Evolutionary conservation across 2,113 vertebrate species (phyloP).

Genomic region (Catharus fuscescens): DNA sequence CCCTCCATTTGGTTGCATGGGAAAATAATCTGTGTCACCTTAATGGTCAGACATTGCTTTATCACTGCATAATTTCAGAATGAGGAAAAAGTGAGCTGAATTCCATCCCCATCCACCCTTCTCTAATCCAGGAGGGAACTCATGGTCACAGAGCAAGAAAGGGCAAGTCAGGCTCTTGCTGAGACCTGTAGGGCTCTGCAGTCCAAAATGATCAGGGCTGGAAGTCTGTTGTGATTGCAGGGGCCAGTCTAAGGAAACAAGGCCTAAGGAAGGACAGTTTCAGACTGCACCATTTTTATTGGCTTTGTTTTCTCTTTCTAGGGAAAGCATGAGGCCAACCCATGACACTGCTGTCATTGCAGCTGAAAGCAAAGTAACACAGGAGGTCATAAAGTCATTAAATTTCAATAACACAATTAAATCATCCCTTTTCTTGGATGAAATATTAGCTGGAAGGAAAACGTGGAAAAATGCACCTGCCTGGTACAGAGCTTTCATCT

Average conservation of each 20-base stretch:
- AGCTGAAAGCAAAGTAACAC: not conserved
- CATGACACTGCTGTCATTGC: not conserved
- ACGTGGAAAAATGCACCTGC: not conserved
- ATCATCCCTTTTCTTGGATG: not conserved
- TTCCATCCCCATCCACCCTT: not conserved
- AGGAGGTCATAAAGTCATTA: not conserved
- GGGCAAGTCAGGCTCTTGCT: not conserved
- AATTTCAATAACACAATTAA: not conserved
- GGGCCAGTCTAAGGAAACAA: not conserved
- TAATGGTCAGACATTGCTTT: not conserved
- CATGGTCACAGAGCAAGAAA: not conserved
- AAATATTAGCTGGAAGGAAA: not conserved
- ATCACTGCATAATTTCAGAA: not conserved
- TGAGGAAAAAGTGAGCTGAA: not conserved
- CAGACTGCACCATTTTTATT: not conserved
- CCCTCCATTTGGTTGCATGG: not conserved
- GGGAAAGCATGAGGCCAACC: not conserved
- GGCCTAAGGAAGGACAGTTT: not conserved
- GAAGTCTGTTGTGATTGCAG: not conserved
- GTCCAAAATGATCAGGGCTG: not conserved
- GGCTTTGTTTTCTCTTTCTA: not conserved
- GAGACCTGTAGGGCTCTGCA: not conserved
- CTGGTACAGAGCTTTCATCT: not conserved
- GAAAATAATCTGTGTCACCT: not conserved
- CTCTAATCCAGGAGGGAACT: not conserved